Conservation (phyloP, 2,113 vertebrate genomes). For the Gyps fulvus region DNA sequence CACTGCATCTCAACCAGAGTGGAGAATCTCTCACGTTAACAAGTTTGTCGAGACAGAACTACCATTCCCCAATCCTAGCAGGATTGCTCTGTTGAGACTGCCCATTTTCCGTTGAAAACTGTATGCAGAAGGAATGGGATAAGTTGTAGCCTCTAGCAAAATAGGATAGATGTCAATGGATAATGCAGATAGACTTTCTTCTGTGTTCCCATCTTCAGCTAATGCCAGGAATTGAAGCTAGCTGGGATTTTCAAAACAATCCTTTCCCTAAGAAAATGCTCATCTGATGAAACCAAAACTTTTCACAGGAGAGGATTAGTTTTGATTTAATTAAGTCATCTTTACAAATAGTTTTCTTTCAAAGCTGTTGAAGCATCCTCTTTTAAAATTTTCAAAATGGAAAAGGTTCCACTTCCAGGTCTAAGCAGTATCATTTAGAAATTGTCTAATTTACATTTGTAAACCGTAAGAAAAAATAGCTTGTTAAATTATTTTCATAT, state of each 20-base stretch:
- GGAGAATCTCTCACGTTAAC: not conserved
- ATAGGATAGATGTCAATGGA: not conserved
- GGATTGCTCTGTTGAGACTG: not conserved
- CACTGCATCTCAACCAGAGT: not conserved
- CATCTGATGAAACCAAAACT: not conserved
- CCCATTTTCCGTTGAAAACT: not conserved
- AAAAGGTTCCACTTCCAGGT: not conserved
- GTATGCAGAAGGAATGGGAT: not conserved
- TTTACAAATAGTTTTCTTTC: not conserved
- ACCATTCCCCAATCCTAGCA: not conserved
- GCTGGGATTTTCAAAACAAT: not conserved
- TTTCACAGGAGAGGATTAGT: not conserved
- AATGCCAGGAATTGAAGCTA: not conserved
- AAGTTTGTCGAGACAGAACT: not conserved
- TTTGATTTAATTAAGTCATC: not conserved
- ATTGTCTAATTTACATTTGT: not conserved
- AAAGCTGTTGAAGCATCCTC: not conserved
- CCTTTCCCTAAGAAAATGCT: not conserved
- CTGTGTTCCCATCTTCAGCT: not conserved
- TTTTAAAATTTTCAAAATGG: not conserved
- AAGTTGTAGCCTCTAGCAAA: not conserved
- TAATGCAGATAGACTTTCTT: not conserved
- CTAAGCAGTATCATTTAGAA: not conserved
- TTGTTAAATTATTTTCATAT: not conserved
- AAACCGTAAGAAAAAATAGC: not conserved